Evolutionary conservation across 2,888 invertebrate species (phyloP).

Genomic region (Elgonia sp.): DNA sequence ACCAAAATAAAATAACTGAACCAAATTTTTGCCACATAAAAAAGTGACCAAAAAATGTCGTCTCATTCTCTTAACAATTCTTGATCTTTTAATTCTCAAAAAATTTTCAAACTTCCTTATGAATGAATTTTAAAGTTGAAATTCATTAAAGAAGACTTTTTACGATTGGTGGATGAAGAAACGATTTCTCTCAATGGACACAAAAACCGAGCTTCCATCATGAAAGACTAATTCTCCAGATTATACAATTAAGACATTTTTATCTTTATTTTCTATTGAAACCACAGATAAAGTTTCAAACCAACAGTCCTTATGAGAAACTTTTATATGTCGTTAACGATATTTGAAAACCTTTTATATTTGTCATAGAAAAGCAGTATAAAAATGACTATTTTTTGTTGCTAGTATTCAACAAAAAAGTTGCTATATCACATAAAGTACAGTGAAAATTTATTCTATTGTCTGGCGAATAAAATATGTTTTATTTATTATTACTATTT

Average conservation of each 20-base stretch:
- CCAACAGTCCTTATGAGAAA: conserved; percentile 41
- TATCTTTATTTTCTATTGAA: conserved; percentile 50
- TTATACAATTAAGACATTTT: conserved; percentile 57
- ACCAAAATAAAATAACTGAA: no score
- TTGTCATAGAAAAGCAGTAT: conserved; percentile 6
- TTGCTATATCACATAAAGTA: background rate
- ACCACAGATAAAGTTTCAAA: conserved; percentile 42
- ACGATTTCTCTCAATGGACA: conserved; percentile 18
- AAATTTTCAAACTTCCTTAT: background rate
- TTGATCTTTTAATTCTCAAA: conserved; percentile 2
- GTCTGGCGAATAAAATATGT: background rate
- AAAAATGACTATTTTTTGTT: background rate
- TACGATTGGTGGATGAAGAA: conserved; percentile 30
- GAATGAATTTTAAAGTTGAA: conserved; percentile 19
- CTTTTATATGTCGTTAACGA: conserved; percentile 44
- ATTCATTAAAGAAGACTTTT: conserved; percentile 42
- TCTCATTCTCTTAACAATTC: no score
- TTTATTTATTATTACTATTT: no score
- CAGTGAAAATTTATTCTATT: background rate
- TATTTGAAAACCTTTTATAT: conserved; percentile 37
- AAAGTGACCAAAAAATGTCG: no score
- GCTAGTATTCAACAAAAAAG: background rate
- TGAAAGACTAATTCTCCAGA: conserved; percentile 60
- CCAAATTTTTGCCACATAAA: no score
- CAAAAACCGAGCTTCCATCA: conserved; percentile 31